These are phyloP conservation scores for Leptopilina boulardi DNA, from an alignment of 1,140 invertebrate genomes.

Conservation along the genomic window DNA sequence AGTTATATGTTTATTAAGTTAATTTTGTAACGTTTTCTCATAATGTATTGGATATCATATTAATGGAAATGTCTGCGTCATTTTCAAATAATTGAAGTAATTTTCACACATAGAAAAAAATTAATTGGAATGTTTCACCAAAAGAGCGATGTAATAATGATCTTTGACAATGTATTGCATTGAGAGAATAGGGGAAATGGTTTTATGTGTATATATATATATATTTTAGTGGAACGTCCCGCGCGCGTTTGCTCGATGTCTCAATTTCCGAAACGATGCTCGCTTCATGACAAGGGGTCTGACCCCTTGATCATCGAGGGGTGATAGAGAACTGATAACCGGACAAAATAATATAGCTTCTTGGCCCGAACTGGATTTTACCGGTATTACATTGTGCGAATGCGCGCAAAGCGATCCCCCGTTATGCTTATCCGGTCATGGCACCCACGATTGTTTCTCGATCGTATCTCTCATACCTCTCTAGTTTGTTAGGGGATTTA, in stretches of 20 bases:
- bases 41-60: too few species aligned
- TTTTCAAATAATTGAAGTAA: not conserved
- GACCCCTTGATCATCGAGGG: slow-evolving; percentile 46
- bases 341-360: slow-evolving; percentile 56
- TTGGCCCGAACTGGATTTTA: slow-evolving; percentile 42
- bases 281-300: slow-evolving; percentile 53
- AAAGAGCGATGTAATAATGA: not conserved
- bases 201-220: slow-evolving; percentile 19
- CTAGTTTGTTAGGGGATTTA: slow-evolving; percentile 69
- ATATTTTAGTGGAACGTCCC: slow-evolving; percentile 58
- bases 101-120: not conserved
- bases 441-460: slow-evolving; percentile 61
- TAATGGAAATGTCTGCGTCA: too few species aligned
- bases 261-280: slow-evolving; percentile 69
- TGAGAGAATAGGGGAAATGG: not conserved
- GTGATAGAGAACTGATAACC: slow-evolving; percentile 63
- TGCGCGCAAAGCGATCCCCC: slow-evolving; percentile 45
- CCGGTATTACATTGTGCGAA: slow-evolving; percentile 49
- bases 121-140: not conserved
- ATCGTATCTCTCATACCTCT: slow-evolving; percentile 65
- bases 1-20: too few species aligned
- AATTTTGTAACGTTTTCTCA: too few species aligned
- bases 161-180: not conserved
- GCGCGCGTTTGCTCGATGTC: slow-evolving; percentile 54
- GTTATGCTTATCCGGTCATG: slow-evolving; percentile 39